These are phyloP conservation scores for Valencia hispanica DNA, from an alignment of 2,797 vertebrate genomes.

Conservation along the genomic window DNA sequence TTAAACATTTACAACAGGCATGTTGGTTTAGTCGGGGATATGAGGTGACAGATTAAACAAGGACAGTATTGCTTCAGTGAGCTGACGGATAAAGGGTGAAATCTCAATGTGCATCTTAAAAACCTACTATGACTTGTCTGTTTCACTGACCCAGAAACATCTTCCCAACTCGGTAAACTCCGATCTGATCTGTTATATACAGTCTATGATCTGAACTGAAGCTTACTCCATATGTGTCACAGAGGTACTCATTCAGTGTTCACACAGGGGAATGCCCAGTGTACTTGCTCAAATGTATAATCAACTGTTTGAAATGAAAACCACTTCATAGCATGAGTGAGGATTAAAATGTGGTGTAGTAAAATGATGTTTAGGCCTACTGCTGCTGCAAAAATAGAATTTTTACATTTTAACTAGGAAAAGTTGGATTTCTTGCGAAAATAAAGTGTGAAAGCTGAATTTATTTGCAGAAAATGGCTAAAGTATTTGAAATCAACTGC, in stretches of 20 bases:
- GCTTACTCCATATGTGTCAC: slow-evolving; percentile 52
- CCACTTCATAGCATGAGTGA: neutral
- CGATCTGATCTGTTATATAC: slow-evolving; percentile 52
- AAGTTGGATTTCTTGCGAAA: too few species aligned
- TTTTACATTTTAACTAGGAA: neutral
- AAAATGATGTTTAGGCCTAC: neutral
- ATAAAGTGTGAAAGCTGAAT: too few species aligned
- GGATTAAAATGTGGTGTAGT: neutral
- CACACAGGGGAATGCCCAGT: slow-evolving; percentile 37
- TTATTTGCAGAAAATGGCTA: too few species aligned
- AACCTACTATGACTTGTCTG: slow-evolving; percentile 30
- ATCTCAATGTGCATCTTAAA: slow-evolving; percentile 27
- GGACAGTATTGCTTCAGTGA: slow-evolving; percentile 26
- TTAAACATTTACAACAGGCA: slow-evolving; percentile 57
- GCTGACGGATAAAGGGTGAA: slow-evolving; percentile 19
- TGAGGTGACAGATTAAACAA: slow-evolving; percentile 42
- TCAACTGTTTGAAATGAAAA: slow-evolving; percentile 10
- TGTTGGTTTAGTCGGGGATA: slow-evolving; percentile 51
- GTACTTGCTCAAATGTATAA: slow-evolving; percentile 19
- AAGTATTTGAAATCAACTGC: too few species aligned
- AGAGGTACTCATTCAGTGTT: slow-evolving; percentile 37
- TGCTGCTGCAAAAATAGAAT: neutral
- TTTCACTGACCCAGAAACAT: slow-evolving; percentile 70
- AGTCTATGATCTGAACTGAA: slow-evolving; percentile 57
- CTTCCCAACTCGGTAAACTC: slow-evolving; percentile 45